phyloP scores from a whole-genome alignment of 64 coral and sea anemone species.

The Catalaphyllia jardinei region DNA sequence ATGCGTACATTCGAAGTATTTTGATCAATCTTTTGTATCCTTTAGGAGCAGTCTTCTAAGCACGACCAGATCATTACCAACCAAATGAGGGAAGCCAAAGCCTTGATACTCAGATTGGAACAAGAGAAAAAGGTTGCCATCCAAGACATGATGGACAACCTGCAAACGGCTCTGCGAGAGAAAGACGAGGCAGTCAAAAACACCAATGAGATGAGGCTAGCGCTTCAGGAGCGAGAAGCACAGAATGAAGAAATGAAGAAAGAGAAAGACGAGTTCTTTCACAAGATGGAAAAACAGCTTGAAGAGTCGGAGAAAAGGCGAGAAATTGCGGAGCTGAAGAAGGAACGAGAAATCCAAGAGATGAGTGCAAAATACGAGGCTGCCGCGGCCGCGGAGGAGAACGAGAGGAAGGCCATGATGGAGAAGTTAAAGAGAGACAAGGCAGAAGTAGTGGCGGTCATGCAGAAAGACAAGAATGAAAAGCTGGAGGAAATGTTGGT shows the following conservation, averaged over 20 bases:
- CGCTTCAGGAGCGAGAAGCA: constrained; percentile 61
- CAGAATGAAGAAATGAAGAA: constrained; percentile 82
- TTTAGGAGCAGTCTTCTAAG: constrained; percentile 54
- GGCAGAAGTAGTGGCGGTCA: constrained; percentile 84
- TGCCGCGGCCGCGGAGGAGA: constrained; percentile 72
- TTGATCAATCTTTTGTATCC: neutral
- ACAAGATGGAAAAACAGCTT: constrained; percentile 96
- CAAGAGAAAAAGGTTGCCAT: constrained; percentile 93
- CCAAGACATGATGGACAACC: constrained; percentile 97
- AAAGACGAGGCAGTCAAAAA: constrained; percentile 76
- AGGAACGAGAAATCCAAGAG: constrained; percentile 82
- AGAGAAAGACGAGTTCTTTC: constrained; percentile 95
- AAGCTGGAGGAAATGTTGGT: constrained; percentile 68
- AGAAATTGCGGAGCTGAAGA: constrained; percentile 80
- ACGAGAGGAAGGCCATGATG: constrained; percentile 77
- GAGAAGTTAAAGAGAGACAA: constrained; percentile 94
- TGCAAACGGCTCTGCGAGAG: constrained; percentile 76
- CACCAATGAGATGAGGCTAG: constrained; percentile 43
- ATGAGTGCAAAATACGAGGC: constrained; percentile 79
- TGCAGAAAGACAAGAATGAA: constrained; percentile 92
- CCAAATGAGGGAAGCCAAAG: constrained; percentile 89
- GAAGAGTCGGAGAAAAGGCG: constrained; percentile 89
- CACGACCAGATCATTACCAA: constrained; percentile 59
- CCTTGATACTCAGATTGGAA: constrained; percentile 81
- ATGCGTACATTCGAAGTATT: too few relatives aligned